phyloP scores from a whole-genome alignment of 1,140 invertebrate genomes.

The Dryas iulia region DNA sequence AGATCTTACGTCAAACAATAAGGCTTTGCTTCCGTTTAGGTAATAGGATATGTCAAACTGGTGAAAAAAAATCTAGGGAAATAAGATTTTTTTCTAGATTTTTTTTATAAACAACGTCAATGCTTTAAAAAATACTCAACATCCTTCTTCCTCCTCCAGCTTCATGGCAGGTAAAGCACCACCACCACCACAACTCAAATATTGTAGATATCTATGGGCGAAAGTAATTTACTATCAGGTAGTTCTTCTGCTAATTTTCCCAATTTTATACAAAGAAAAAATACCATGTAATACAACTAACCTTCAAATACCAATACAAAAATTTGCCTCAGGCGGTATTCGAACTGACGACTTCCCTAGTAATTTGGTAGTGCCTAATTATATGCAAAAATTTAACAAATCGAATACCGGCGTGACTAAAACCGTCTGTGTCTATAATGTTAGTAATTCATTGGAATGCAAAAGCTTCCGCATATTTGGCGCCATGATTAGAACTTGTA shows the following conservation, averaged over 20 bases:
- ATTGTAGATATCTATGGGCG: too few species aligned
- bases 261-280: too few species aligned
- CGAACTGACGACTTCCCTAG: background rate
- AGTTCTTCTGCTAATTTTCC: too few species aligned
- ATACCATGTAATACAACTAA: too few species aligned
- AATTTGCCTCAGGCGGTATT: background rate
- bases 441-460: conserved; percentile 14
- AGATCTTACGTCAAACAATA: conserved; percentile 26
- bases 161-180: too few species aligned
- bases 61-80: background rate
- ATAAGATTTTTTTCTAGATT: too few species aligned
- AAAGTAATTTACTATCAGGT: too few species aligned
- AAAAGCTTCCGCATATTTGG: conserved; percentile 34
- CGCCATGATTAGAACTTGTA: conserved; percentile 1
- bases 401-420: background rate
- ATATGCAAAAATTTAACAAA: background rate
- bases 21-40: conserved; percentile 13
- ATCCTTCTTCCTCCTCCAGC: too few species aligned
- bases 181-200: too few species aligned
- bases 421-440: conserved; percentile 15
- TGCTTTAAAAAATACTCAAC: too few species aligned
- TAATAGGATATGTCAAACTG: background rate
- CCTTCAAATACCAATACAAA: too few species aligned
- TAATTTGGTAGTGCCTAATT: background rate
- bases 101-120: too few species aligned